phyloP scores from a whole-genome alignment of 2,888 invertebrate genomes.

The Ormyrus labotus region DNA sequence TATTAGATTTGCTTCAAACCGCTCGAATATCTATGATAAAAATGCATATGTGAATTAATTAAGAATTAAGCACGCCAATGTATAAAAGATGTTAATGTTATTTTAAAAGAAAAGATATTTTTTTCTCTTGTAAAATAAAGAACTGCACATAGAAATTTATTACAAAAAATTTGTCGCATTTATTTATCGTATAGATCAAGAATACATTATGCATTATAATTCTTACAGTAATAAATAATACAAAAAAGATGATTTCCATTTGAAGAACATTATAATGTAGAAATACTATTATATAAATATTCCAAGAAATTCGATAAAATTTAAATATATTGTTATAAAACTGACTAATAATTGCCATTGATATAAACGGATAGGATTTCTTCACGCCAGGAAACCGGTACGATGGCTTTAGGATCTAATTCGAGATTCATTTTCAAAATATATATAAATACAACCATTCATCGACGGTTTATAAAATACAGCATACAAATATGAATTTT shows the following conservation, averaged over 20 bases:
- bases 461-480: slow-evolving; percentile 32
- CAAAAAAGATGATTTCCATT: slow-evolving; percentile 8
- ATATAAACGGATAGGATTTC: not conserved
- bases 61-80: not conserved
- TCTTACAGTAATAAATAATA: slow-evolving; percentile 38
- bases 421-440: slow-evolving; percentile 2
- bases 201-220: slow-evolving; percentile 40
- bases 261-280: not conserved
- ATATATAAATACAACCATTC: not conserved
- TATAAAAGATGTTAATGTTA: not conserved
- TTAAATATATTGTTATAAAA: slow-evolving; percentile 31
- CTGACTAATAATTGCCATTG: not conserved
- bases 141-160: slow-evolving; percentile 31
- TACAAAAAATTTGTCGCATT: slow-evolving; percentile 47
- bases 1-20: not conserved
- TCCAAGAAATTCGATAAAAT: not conserved
- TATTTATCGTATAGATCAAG: slow-evolving; percentile 52
- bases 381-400: slow-evolving; percentile 1
- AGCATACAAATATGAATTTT: slow-evolving; percentile 16
- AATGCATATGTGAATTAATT: not conserved
- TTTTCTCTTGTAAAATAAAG: slow-evolving; percentile 31
- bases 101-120: not conserved
- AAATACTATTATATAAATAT: slow-evolving; percentile 1
- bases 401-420: slow-evolving; percentile 24
- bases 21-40: not conserved